phyloP scores from a whole-genome alignment of 2,888 invertebrate species.

The Melitaea athalia region DNA sequence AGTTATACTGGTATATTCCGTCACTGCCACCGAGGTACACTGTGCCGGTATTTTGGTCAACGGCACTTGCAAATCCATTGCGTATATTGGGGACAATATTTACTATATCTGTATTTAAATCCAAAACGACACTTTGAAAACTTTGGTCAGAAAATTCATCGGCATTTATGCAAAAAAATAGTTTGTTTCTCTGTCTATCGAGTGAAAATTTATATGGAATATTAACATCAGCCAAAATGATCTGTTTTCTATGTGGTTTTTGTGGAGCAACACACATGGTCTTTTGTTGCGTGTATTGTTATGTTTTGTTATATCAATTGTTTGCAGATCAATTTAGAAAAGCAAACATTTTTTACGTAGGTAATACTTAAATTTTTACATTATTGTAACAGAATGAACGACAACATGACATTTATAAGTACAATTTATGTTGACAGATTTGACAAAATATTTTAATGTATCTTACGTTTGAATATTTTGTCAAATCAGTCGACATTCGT shows the following conservation, averaged over 20 bases:
- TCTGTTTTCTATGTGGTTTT: constrained; percentile 47
- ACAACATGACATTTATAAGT: no score
- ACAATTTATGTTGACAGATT: no score
- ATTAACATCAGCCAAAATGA: constrained; percentile 61
- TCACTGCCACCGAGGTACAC: constrained; percentile 64
- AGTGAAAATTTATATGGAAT: constrained; percentile 61
- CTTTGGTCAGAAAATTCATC: constrained; percentile 66
- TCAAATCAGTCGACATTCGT: no score
- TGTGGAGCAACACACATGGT: constrained; percentile 43
- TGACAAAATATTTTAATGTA: no score
- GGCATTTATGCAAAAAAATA: constrained; percentile 65
- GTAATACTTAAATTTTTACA: not conserved
- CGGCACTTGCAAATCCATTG: constrained; percentile 64
- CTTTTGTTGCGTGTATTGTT: constrained; percentile 14
- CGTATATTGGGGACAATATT: constrained; percentile 57
- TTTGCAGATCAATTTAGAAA: not conserved
- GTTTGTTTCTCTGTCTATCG: constrained; percentile 51
- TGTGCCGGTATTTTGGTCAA: constrained; percentile 53
- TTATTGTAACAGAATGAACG: no score
- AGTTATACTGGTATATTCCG: constrained; percentile 62
- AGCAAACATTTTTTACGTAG: no score
- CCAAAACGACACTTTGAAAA: constrained; percentile 59
- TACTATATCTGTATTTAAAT: constrained; percentile 50
- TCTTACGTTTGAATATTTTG: no score
- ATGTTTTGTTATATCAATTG: not conserved